Base-by-base conservation (phyloP, 1,140 invertebrate genomes). In the Propsilocerus akamusi region DNA sequence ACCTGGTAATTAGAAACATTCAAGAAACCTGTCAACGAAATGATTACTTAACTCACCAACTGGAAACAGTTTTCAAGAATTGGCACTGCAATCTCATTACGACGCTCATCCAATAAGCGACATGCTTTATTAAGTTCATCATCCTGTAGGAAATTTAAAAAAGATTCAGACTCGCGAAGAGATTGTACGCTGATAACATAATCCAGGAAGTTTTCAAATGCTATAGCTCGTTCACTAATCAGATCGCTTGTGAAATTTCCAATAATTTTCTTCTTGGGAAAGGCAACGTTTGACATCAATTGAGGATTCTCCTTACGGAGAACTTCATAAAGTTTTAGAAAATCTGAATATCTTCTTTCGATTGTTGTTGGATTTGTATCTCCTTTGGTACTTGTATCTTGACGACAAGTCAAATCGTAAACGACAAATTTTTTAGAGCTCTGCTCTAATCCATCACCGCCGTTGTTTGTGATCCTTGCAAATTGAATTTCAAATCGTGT, bases 221-320 rank as follows among this genome's bases (percentile, higher is more conserved):
- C 75, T 8, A 69, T 61, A 61, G 79, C 81, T 59, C 84, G 69
- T 41, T 69, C 67, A 7, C 75, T 73, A 55, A 88, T 86, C 26
- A 84, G 68, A 53, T 75, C 76, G 23, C 76, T 70, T 32, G 76
- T 77, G 62, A 86, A 88, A 62, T 88, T 88, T 2, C 83, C 83
- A 46, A 82, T 64, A 8, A 86, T 57, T 51, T 75, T 76, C 66
- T 86, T 87, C 57, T 76, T 78, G 6, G 84, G 84, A 65, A 87
- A 87, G 49, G 69, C 64, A 5, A 83, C 60, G 32, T 61, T 64
- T 48, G 61, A 61, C 61, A 86, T 65, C 46, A 76, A 57, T 12
- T 66, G 41, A 5, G 80, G 75, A 65, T 72, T 72, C 41, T 73
- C 70, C 51, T 75, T 75, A 53, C 72, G 75, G 3, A 87, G 61